These are phyloP conservation scores for Saccostrea glomerata DNA, from an alignment of 1,140 invertebrate species.

Conservation along the genomic window DNA sequence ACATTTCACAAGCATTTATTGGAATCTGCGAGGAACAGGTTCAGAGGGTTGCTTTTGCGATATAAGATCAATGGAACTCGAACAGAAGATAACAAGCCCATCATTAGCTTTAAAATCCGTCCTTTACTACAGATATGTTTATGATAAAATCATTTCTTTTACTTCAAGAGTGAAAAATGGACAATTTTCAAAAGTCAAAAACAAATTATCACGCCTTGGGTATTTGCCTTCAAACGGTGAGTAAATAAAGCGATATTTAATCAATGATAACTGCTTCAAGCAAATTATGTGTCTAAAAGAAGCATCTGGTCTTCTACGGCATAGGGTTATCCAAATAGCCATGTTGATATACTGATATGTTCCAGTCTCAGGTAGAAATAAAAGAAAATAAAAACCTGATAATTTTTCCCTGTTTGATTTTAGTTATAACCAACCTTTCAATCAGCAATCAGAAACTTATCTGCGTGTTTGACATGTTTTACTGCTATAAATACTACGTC, in stretches of 20 bases:
- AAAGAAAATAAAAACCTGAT: conserved; percentile 28
- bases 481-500: not conserved
- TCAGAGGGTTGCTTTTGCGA: conserved; percentile 23
- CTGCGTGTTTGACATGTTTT: not conserved
- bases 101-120: conserved; percentile 29
- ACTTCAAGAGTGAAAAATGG: conserved; percentile 36
- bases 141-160: conserved; percentile 35
- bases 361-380: not conserved
- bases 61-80: conserved; percentile 32
- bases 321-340: conserved; percentile 10
- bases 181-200: conserved; percentile 32
- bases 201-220: conserved; percentile 28
- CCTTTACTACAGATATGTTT: conserved; percentile 23
- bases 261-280: conserved; percentile 33
- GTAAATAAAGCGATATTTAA: conserved; percentile 33
- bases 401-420: not conserved
- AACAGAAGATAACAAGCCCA: not conserved
- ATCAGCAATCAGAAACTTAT: not conserved
- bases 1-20: conserved; percentile 22
- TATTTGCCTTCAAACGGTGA: conserved; percentile 28
- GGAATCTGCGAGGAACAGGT: not conserved
- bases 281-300: conserved; percentile 23
- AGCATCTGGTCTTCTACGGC: not conserved
- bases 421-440: not conserved
- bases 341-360: conserved; percentile 21